Percentiles rank a stretch among this genome's conserved stretches.
These are phyloP conservation scores for Xestia sexstrigata DNA, from an alignment of 2,888 invertebrate genomes.

Conservation along the genomic window DNA sequence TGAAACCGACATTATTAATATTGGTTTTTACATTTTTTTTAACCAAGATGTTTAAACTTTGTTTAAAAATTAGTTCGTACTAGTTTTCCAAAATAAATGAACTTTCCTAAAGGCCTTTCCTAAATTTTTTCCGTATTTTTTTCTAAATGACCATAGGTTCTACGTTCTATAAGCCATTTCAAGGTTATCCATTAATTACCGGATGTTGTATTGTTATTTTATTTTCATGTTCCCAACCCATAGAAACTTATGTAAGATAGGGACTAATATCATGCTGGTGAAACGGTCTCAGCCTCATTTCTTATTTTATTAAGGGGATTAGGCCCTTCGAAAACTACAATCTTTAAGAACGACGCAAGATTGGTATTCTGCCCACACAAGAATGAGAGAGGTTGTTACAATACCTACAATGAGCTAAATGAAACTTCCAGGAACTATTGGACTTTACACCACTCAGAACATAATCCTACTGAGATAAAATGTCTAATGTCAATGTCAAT, in stretches of 20 bases:
- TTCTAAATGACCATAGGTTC: too few relatives aligned
- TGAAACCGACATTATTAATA: too few relatives aligned
- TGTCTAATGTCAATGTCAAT: too few relatives aligned
- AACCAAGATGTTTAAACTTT: too few relatives aligned
- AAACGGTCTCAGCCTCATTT: slow-evolving; percentile 1
- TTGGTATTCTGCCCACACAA: slow-evolving; percentile 8
- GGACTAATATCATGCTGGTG: not conserved
- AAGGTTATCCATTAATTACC: too few relatives aligned
- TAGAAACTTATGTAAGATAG: not conserved
- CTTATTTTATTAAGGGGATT: not conserved
- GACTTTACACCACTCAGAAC: not conserved
- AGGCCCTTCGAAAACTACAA: not conserved
- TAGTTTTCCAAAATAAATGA: too few relatives aligned
- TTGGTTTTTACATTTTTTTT: too few relatives aligned
- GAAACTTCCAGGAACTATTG: not conserved
- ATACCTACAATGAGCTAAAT: not conserved
- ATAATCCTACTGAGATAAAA: not conserved
- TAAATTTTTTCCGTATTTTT: too few relatives aligned
- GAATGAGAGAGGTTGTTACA: not conserved
- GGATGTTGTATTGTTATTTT: too few relatives aligned
- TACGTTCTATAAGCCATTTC: too few relatives aligned
- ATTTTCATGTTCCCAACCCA: not conserved
- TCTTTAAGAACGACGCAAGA: slow-evolving; percentile 6
- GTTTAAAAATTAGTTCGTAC: too few relatives aligned
- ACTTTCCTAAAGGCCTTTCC: too few relatives aligned